Evolutionary conservation across 2,113 vertebrate species (phyloP).

Genomic region (Irena cyanogastra): DNA sequence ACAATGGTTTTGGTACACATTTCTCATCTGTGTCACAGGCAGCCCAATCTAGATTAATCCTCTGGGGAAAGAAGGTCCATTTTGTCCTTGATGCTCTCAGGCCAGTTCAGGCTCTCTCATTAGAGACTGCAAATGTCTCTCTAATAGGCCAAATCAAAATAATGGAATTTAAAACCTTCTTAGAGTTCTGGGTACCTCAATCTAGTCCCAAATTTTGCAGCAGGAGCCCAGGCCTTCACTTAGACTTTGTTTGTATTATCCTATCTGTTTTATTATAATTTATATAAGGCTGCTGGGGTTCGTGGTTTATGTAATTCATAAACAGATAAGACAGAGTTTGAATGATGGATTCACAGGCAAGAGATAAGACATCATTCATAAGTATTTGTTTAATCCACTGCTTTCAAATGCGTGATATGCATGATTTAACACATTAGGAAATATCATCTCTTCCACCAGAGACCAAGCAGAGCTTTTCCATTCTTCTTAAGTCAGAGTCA

Average conservation of each 20-base stretch:
- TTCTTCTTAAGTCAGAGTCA: background rate
- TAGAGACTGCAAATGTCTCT: background rate
- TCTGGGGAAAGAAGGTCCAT: background rate
- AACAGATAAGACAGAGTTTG: slow-evolving; percentile 16
- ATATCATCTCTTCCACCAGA: slow-evolving; percentile 29
- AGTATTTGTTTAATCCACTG: slow-evolving; percentile 38
- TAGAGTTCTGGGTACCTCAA: background rate
- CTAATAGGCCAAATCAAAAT: background rate
- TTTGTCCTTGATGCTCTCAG: background rate
- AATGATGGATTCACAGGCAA: slow-evolving; percentile 17
- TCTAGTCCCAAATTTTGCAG: background rate
- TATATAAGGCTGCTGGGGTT: background rate
- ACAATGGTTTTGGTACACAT: background rate
- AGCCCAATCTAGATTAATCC: background rate
- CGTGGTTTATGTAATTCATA: background rate
- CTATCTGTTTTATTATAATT: background rate
- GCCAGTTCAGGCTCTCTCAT: background rate
- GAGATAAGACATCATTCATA: slow-evolving; percentile 17
- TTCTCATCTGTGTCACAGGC: background rate
- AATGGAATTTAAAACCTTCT: background rate
- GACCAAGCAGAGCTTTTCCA: background rate
- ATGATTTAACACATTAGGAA: slow-evolving; percentile 32
- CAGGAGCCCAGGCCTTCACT: background rate
- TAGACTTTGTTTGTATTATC: background rate
- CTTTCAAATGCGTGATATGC: background rate